Conservation (phyloP, 2,797 vertebrate species). For the Gouania willdenowi region DNA sequence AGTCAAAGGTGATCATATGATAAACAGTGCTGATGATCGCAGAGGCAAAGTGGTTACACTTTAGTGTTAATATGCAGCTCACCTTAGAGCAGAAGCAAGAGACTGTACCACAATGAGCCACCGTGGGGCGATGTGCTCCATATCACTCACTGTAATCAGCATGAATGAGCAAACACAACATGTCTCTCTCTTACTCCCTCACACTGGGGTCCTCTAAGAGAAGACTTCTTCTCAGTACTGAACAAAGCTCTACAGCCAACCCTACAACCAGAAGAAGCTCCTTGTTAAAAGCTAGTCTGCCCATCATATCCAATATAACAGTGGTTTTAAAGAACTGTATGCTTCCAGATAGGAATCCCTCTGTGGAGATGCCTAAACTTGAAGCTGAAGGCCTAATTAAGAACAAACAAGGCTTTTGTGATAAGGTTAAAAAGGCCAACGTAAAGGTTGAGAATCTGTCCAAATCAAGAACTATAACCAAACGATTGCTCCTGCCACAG, state of each 20-base stretch:
- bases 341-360: conserved; percentile 80
- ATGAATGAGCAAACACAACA: conserved; percentile 13
- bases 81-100: conserved; percentile 21
- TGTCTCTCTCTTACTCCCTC: too few species aligned
- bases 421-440: conserved; percentile 87
- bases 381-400: conserved; percentile 94
- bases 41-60: conserved; percentile 69
- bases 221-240: conserved; percentile 82
- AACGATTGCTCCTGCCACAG: conserved; percentile 87
- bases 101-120: conserved; percentile 56
- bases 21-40: conserved; percentile 81
- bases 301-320: conserved; percentile 95
- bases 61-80: conserved; percentile 69
- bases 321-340: conserved; percentile 89
- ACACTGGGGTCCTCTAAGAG: conserved; percentile 87
- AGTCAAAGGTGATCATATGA: conserved; percentile 91
- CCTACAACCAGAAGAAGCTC: conserved; percentile 88
- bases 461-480: conserved; percentile 90
- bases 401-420: conserved; percentile 81
- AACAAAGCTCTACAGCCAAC: conserved; percentile 74
- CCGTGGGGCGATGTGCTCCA: conserved; percentile 88
- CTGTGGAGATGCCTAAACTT: conserved; percentile 93
- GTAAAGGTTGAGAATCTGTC: conserved; percentile 90
- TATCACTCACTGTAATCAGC: conserved; percentile 52
- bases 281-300: conserved; percentile 89